A percentile compares a stretch with the other conserved stretches of the same genome.
Conservation (phyloP, 2,888 invertebrate genomes). For the Cylindroiulus punctatus region DNA sequence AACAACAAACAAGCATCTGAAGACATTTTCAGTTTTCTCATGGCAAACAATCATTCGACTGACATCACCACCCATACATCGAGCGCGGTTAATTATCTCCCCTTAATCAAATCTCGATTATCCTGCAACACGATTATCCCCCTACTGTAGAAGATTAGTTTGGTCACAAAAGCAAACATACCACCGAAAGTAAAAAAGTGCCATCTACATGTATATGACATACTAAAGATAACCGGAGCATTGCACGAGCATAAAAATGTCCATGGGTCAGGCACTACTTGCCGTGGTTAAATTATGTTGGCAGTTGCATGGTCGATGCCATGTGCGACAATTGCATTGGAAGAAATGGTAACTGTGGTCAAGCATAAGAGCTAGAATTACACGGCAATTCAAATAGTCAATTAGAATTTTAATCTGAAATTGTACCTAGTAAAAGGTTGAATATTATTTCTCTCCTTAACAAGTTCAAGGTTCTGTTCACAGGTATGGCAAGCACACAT, state of each 20-base stretch:
- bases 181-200: neutral
- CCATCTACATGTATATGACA: neutral
- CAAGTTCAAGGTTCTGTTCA: too few species aligned
- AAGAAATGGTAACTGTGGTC: too few species aligned
- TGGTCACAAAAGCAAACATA: conserved; percentile 30
- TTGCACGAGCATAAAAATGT: neutral
- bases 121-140: conserved; percentile 36
- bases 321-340: too few species aligned
- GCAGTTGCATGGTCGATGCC: too few species aligned
- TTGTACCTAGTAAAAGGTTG: too few species aligned
- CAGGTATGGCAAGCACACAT: too few species aligned
- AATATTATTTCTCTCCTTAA: too few species aligned
- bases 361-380: too few species aligned
- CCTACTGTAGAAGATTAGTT: conserved; percentile 34
- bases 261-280: too few species aligned
- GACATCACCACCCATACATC: conserved; percentile 34
- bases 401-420: too few species aligned
- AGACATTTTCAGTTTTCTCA: conserved; percentile 42
- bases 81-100: conserved; percentile 25
- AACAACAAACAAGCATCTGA: conserved; percentile 21
- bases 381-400: too few species aligned
- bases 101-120: conserved; percentile 42
- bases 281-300: too few species aligned
- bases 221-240: neutral
- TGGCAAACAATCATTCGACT: conserved; percentile 42